Evolutionary conservation across 2,888 invertebrate genomes (phyloP).

Genomic region (Agrilus cyanescens): DNA sequence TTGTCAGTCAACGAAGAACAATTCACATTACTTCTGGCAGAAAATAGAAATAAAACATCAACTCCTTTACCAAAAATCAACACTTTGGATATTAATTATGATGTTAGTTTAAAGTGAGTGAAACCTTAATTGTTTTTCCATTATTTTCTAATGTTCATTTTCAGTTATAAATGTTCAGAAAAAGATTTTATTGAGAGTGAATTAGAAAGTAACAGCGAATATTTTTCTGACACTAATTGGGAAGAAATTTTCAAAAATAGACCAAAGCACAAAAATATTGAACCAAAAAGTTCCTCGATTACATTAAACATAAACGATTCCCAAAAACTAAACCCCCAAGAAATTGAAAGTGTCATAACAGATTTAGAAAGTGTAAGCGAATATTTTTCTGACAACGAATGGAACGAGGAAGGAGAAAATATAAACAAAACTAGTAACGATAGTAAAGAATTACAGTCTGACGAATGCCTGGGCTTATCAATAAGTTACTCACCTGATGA

Average conservation of each 20-base stretch:
- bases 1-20: conserved; percentile 9
- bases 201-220: too few relatives aligned
- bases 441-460: background rate
- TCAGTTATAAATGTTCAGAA: too few relatives aligned
- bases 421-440: background rate
- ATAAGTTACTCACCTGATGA: too few relatives aligned
- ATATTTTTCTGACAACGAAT: conserved; percentile 3
- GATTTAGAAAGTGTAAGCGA: conserved; percentile 2
- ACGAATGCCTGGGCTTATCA: background rate
- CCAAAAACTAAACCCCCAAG: background rate
- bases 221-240: background rate
- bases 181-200: too few relatives aligned
- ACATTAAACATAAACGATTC: background rate
- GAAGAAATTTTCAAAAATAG: background rate
- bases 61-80: conserved; percentile 8
- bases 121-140: too few relatives aligned
- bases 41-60: conserved; percentile 11
- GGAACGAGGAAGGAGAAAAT: background rate
- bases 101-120: too few relatives aligned
- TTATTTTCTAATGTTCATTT: too few relatives aligned
- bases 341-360: background rate
- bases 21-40: conserved; percentile 11
- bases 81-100: background rate
- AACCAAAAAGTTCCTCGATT: background rate
- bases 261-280: background rate